A percentile compares a stretch with the other conserved stretches of the same genome.
Evolutionary conservation across 2,113 vertebrate species (phyloP).

Genomic region (Daboia siamensis): DNA sequence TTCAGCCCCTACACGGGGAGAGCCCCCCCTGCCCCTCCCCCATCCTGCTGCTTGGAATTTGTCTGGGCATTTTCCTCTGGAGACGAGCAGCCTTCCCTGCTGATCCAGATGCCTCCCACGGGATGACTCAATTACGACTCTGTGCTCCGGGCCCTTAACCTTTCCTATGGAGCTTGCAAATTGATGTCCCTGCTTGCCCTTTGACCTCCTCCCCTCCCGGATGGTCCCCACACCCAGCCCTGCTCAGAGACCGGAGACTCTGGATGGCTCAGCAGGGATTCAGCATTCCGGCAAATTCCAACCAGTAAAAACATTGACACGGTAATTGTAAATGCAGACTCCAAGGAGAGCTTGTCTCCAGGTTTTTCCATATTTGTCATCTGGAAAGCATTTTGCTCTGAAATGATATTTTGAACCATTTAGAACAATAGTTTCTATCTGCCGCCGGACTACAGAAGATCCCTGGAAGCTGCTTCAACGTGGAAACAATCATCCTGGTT

Average conservation of each 20-base stretch:
- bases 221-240: neutral
- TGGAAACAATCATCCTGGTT: neutral
- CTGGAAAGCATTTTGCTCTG: neutral
- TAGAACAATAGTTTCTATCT: neutral
- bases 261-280: neutral
- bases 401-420: neutral
- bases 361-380: neutral
- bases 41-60: slow-evolving; percentile 94
- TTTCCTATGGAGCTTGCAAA: slow-evolving; percentile 65
- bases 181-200: slow-evolving; percentile 59
- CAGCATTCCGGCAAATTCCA: neutral
- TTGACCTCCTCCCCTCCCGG: slow-evolving; percentile 6
- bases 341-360: neutral
- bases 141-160: slow-evolving; percentile 71
- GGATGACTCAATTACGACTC: slow-evolving; percentile 91
- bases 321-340: neutral
- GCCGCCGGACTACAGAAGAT: neutral
- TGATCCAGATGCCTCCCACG: slow-evolving; percentile 68
- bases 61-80: slow-evolving; percentile 84
- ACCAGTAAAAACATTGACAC: neutral
- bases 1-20: slow-evolving; percentile 80
- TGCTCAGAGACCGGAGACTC: neutral
- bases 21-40: slow-evolving; percentile 41
- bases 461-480: neutral
- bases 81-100: slow-evolving; percentile 68